Base-by-base conservation (phyloP, 1,140 invertebrate genomes). In the Drosophila ficusphila region DNA sequence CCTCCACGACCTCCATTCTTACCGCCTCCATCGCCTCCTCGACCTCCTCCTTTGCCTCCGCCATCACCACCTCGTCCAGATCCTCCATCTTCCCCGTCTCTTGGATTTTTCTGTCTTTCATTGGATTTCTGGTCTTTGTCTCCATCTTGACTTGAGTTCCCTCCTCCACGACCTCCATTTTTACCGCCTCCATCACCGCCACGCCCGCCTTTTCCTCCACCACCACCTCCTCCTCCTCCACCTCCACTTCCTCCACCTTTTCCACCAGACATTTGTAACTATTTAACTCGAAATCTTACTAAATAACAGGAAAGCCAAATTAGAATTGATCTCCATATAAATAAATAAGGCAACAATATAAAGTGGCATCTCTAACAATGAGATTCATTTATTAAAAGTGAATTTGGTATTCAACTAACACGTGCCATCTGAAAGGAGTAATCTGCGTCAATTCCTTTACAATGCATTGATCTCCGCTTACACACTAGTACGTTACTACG, bases 351-450 rank as follows among this genome's bases (percentile, higher is more conserved):
- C 7, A 2, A 3, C 0, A 2, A 25, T 27, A 57, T 23, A 23
- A 3, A 41, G 16, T 33, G 38, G 2, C 21, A 70, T 70, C 51
- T 69, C 65, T 18, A 69, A 70, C 52, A 34, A 47, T 61, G 69
- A 61, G 68, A 72, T 61, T 72, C 47, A 18, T 41, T 72, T 72
- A 72, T 61, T 72, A n/a, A 70, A 70, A 49, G 33, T 70, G 42
- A 41, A 21, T 70, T 57, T 52, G 44, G 19, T 58, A 33, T 57
- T 57, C 23, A 69, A 57, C 64, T 72, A 60, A 72, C 39, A 61
- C 48, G 54, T 72, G 68, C 39, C 39, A 70, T 70, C 25, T 52
- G 25, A 46, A 39, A 23, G 46, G 25, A 25, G 33, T 23, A 29
- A 46, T 61, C 27, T 51, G 44, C 46, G 8, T 44, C 54, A 71